Evolutionary conservation across 2,888 invertebrate genomes (phyloP).

Genomic region (Drosophila dives): DNA sequence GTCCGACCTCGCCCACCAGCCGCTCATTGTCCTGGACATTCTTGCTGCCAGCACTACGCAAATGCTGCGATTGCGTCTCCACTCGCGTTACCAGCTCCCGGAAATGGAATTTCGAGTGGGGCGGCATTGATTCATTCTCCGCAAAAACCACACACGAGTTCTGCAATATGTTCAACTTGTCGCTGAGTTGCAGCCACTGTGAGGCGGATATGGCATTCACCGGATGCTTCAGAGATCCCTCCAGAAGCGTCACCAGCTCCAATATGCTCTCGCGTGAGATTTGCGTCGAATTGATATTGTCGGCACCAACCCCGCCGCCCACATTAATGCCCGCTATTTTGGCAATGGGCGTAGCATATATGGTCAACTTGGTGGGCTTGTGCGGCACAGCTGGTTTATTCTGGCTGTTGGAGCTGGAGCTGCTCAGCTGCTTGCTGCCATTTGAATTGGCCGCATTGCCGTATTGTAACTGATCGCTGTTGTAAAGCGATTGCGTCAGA

Average conservation of each 20-base stretch:
- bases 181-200: slow-evolving; percentile 92
- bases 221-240: slow-evolving; percentile 87
- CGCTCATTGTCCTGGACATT: slow-evolving; percentile 89
- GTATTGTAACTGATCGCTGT: slow-evolving; percentile 47
- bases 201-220: slow-evolving; percentile 86
- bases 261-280: slow-evolving; percentile 87
- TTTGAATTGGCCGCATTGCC: slow-evolving; percentile 51
- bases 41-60: slow-evolving; percentile 89
- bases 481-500: slow-evolving; percentile 75
- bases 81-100: slow-evolving; percentile 90
- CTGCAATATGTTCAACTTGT: slow-evolving; percentile 92
- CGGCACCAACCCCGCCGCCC: slow-evolving; percentile 42
- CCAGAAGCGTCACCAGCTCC: slow-evolving; percentile 89
- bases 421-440: slow-evolving; percentile 48
- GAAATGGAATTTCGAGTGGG: slow-evolving; percentile 95
- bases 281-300: slow-evolving; percentile 85
- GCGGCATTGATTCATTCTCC: slow-evolving; percentile 91
- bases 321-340: slow-evolving; percentile 70
- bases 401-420: slow-evolving; percentile 46
- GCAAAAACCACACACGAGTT: slow-evolving; percentile 93
- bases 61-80: slow-evolving; percentile 89
- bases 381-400: slow-evolving; percentile 90
- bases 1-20: slow-evolving; percentile 88
- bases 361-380: slow-evolving; percentile 88
- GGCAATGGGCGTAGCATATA: slow-evolving; percentile 91